Conservation (phyloP, 2,113 vertebrate genomes). For the Myotis yumanensis region DNA sequence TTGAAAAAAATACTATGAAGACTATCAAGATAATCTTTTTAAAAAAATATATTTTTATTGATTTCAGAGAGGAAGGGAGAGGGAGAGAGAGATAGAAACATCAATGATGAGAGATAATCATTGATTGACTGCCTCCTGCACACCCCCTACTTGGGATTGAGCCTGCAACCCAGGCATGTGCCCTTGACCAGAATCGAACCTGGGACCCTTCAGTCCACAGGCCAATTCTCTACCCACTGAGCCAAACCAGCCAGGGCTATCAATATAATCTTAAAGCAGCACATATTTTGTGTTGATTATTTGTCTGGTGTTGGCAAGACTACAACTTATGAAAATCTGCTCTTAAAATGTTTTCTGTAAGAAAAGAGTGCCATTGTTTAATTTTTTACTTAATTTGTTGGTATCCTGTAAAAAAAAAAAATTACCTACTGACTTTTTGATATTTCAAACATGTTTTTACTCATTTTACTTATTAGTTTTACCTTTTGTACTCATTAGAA, state of each 20-base stretch:
- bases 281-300: neutral
- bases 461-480: conserved; percentile 12
- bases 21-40: neutral
- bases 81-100: no score
- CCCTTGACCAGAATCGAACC: no score
- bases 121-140: no score
- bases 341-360: conserved; percentile 9
- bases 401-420: neutral
- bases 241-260: neutral
- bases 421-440: neutral
- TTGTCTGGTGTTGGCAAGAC: neutral
- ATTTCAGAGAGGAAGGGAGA: no score
- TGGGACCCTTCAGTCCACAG: no score
- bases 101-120: no score
- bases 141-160: no score
- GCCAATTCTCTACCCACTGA: no score
- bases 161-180: no score
- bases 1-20: neutral
- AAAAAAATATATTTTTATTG: no score
- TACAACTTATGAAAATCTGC: conserved; percentile 1
- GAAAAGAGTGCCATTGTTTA: neutral
- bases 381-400: conserved; percentile 10
- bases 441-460: neutral
- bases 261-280: conserved; percentile 20
- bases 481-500: conserved; percentile 31